A percentile compares a stretch with the other conserved stretches of the same genome.
Conservation (phyloP, 1,140 invertebrate genomes). For the Pentalonia nigronervosa region DNA sequence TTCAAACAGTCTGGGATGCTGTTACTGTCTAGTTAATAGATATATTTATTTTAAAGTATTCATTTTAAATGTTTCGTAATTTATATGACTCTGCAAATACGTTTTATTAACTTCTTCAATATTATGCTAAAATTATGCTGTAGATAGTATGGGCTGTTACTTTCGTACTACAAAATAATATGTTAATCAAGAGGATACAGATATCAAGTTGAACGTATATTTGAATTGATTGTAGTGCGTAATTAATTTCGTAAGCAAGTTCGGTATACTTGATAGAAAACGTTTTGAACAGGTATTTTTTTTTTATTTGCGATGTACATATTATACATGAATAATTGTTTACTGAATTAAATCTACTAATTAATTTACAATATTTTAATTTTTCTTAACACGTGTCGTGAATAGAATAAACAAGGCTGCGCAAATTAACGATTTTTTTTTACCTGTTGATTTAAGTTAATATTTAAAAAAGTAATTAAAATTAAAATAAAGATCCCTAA, state of each 20-base stretch:
- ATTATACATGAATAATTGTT: not conserved
- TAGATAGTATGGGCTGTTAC: not conserved
- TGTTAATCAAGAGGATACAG: not conserved
- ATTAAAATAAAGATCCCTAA: not conserved
- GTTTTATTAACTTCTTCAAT: not conserved
- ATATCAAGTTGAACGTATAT: not conserved
- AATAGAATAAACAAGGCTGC: no score
- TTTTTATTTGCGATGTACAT: not conserved
- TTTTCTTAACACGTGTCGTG: not conserved
- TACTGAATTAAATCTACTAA: not conserved
- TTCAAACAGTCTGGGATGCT: not conserved
- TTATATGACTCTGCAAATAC: not conserved
- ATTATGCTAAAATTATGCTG: not conserved
- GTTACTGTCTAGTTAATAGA: not conserved
- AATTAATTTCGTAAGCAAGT: not conserved
- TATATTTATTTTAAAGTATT: not conserved
- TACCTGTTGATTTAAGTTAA: not conserved
- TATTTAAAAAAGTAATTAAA: not conserved
- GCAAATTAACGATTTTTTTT: no score
- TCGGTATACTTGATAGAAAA: not conserved
- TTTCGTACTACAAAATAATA: not conserved
- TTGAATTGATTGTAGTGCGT: not conserved
- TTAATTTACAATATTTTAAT: not conserved
- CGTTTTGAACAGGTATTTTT: not conserved
- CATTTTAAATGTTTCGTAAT: not conserved